Evolutionary conservation across 1,140 invertebrate species (phyloP).

Genomic region (Teleogryllus occipitalis): DNA sequence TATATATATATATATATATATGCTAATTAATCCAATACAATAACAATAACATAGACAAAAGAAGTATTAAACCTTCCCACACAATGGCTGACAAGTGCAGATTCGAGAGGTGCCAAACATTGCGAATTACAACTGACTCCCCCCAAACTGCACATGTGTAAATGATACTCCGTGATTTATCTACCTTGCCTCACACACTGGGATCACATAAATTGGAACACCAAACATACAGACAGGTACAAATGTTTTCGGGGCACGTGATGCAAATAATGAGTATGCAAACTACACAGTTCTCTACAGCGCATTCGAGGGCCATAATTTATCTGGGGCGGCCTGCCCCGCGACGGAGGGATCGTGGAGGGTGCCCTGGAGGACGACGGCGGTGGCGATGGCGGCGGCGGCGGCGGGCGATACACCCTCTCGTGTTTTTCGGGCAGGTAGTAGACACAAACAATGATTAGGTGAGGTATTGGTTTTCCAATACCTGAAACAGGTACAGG

Average conservation of each 20-base stretch:
- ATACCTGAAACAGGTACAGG: neutral
- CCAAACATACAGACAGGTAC: neutral
- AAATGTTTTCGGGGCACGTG: neutral
- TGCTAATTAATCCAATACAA: too few species aligned
- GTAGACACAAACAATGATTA: neutral
- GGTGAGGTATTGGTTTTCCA: neutral
- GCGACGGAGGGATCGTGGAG: too few species aligned
- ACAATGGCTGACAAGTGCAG: too few species aligned
- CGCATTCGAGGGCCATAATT: neutral
- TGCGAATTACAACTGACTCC: too few species aligned
- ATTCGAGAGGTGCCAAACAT: too few species aligned
- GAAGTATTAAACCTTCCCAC: too few species aligned
- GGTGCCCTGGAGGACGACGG: too few species aligned
- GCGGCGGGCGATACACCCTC: too few species aligned
- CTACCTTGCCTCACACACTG: neutral
- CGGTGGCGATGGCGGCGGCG: too few species aligned
- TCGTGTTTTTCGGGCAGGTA: neutral
- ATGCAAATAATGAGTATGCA: neutral
- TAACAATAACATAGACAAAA: too few species aligned
- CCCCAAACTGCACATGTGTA: too few species aligned
- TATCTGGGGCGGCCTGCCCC: neutral
- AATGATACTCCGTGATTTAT: neutral
- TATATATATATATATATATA: too few species aligned
- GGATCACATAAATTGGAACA: neutral
- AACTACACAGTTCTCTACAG: neutral